Conservation (phyloP, 2,888 invertebrate genomes). For the Dione juno region DNA sequence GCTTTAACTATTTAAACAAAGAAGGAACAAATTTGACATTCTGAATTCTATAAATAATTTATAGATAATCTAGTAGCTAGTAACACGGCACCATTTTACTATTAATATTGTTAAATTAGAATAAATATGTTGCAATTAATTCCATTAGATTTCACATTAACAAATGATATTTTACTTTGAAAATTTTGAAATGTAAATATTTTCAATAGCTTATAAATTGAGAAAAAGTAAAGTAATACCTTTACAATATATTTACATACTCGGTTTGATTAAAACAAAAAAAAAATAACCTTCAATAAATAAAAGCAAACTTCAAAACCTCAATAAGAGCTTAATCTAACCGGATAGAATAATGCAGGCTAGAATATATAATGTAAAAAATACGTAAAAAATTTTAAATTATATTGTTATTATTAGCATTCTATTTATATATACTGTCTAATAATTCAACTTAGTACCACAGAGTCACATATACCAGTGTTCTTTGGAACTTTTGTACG, state of each 20-base stretch:
- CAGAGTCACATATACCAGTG: too few relatives aligned
- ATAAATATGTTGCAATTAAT: too few relatives aligned
- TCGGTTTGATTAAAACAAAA: neutral
- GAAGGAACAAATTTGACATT: neutral
- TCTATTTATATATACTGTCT: too few relatives aligned
- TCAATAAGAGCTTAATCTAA: slow-evolving; percentile 1
- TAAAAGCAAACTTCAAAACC: neutral
- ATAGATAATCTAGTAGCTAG: neutral
- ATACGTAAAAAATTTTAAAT: too few relatives aligned
- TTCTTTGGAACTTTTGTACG: too few relatives aligned
- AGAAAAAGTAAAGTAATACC: neutral
- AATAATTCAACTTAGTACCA: too few relatives aligned
- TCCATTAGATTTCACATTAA: too few relatives aligned
- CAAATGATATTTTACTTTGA: too few relatives aligned
- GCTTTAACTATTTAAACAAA: neutral
- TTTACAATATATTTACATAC: neutral
- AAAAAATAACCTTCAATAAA: too few relatives aligned
- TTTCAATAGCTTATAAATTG: neutral
- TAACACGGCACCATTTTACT: neutral
- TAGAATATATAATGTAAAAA: neutral
- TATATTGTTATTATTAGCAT: too few relatives aligned
- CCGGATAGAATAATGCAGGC: slow-evolving; percentile 3
- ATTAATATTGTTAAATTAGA: too few relatives aligned
- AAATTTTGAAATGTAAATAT: too few relatives aligned
- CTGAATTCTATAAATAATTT: neutral